A percentile compares a stretch with the other conserved stretches of the same genome.
Evolutionary conservation across 1,140 invertebrate species (phyloP).

Genomic region (Asobara japonica): DNA sequence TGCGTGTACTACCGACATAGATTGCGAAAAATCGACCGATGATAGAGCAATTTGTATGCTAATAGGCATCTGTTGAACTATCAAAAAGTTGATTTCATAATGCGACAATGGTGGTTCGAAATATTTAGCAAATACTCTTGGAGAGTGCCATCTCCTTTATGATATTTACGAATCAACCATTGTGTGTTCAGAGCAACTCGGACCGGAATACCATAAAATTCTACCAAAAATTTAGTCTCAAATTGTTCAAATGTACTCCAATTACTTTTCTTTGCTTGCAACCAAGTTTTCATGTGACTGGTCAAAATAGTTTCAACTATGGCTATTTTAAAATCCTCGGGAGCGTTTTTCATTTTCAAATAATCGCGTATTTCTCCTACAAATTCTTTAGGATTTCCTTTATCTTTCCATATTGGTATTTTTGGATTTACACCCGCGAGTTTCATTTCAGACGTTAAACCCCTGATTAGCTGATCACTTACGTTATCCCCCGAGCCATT

Average conservation of each 20-base stretch:
- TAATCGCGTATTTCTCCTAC: not conserved
- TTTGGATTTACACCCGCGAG: not conserved
- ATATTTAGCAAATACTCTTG: constrained; percentile 36
- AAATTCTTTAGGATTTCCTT: not conserved
- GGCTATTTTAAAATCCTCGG: not conserved
- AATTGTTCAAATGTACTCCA: not conserved
- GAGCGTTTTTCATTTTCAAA: not conserved
- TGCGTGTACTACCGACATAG: constrained; percentile 25
- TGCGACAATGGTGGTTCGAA: constrained; percentile 30
- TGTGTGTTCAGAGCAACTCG: constrained; percentile 29
- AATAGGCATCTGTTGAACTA: constrained; percentile 36
- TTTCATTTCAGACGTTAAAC: not conserved
- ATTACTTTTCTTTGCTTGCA: not conserved
- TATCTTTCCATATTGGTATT: not conserved
- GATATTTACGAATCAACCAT: constrained; percentile 31
- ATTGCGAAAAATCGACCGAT: constrained; percentile 23
- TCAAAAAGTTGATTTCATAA: constrained; percentile 39
- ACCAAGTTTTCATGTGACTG: not conserved
- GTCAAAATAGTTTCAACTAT: not conserved
- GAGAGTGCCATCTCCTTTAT: not conserved
- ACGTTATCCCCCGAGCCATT: not conserved
- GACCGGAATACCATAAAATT: constrained; percentile 39
- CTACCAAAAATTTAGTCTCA: constrained; percentile 27
- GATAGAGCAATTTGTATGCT: constrained; percentile 26
- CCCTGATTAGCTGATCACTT: not conserved